A percentile compares a stretch with the other conserved stretches of the same genome.
Conservation (phyloP, 2,113 vertebrate species). For the Callipepla squamata region DNA sequence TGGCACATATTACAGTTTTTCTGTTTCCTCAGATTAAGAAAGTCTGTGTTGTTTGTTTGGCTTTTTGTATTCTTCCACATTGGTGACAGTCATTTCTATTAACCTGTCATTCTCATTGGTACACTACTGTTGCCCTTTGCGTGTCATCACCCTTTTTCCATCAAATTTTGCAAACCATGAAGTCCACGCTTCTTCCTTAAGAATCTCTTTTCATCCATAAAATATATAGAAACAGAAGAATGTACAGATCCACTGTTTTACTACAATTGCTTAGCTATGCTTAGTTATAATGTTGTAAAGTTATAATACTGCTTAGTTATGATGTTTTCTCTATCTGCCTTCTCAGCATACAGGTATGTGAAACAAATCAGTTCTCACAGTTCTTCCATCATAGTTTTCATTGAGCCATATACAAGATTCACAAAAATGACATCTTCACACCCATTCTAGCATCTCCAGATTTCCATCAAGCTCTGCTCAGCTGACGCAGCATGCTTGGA, state of each 20-base stretch:
- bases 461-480: not conserved
- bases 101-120: not conserved
- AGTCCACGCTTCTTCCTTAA: not conserved
- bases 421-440: not conserved
- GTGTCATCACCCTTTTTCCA: not conserved
- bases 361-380: constrained; percentile 3
- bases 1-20: not conserved
- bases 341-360: not conserved
- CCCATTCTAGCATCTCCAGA: not conserved
- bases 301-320: not conserved
- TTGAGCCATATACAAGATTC: not conserved
- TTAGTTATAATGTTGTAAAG: no score
- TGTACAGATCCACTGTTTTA: not conserved
- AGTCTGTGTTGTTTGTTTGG: not conserved
- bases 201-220: not conserved
- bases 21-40: not conserved
- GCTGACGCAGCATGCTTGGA: not conserved
- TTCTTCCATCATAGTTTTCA: not conserved
- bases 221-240: not conserved
- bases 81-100: not conserved
- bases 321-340: not conserved
- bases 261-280: not conserved
- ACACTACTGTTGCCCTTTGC: not conserved
- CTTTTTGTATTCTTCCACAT: not conserved
- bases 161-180: not conserved